These are phyloP conservation scores for Caenorhabditis tropicalis DNA, from an alignment of 1,140 invertebrate genomes.

Conservation along the genomic window DNA sequence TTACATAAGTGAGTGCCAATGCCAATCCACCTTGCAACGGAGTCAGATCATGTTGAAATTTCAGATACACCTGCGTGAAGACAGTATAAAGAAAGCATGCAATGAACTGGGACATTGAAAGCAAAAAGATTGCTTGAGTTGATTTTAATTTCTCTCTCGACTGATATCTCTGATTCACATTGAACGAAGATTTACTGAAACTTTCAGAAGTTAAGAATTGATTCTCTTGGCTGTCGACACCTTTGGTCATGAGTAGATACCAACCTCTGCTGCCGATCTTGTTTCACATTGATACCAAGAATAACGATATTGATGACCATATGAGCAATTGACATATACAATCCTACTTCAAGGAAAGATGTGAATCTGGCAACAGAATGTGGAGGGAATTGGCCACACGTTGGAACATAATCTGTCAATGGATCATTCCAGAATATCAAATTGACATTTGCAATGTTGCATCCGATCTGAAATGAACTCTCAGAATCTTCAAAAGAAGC, in stretches of 20 bases:
- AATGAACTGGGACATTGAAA: conserved; percentile 10
- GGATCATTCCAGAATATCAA: not conserved
- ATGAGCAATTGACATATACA: conserved; percentile 25
- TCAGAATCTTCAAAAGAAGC: too few species aligned
- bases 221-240: not conserved
- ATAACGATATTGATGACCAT: conserved; percentile 12
- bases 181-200: not conserved
- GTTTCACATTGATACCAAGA: not conserved
- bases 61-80: not conserved
- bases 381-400: not conserved
- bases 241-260: not conserved
- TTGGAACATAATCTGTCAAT: not conserved
- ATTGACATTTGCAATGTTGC: not conserved
- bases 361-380: not conserved
- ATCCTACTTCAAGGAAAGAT: not conserved
- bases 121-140: conserved; percentile 6
- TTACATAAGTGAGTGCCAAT: not conserved
- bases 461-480: not conserved
- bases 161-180: conserved; percentile 4
- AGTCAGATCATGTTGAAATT: not conserved
- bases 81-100: conserved; percentile 1
- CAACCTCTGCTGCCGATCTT: conserved; percentile 15
- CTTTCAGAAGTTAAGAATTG: not conserved
- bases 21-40: not conserved
- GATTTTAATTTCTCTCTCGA: conserved; percentile 7